Evolutionary conservation across 2,113 vertebrate species (phyloP).

Genomic region (Aptenodytes patagonicus): DNA sequence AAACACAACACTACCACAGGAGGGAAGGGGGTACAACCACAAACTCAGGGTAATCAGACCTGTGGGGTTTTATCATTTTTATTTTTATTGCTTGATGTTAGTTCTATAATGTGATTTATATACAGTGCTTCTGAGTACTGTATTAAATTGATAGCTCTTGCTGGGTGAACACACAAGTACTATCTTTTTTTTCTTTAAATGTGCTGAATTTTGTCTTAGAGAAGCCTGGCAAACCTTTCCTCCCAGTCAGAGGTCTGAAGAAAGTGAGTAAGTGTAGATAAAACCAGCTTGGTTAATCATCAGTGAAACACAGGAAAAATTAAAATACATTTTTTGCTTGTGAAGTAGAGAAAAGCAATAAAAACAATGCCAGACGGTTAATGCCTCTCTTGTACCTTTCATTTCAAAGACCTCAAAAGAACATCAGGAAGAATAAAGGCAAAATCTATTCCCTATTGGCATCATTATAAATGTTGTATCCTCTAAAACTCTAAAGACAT

Average conservation of each 20-base stretch:
- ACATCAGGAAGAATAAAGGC: conserved; percentile 70
- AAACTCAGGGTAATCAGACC: conserved; percentile 14
- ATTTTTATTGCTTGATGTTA: conserved; percentile 19
- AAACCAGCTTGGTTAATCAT: conserved; percentile 67
- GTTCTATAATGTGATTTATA: conserved; percentile 37
- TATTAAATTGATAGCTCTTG: conserved; percentile 8
- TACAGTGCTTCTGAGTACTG: not conserved
- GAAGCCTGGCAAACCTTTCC: conserved; percentile 23
- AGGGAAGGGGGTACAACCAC: not conserved
- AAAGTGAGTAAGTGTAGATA: conserved; percentile 43
- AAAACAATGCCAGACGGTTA: conserved; percentile 76
- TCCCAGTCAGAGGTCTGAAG: conserved; percentile 61
- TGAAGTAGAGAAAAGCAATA: conserved; percentile 68
- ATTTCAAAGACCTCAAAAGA: conserved; percentile 75
- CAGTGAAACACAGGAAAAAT: conserved; percentile 69
- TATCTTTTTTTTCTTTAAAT: conserved; percentile 1
- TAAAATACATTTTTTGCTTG: conserved; percentile 74
- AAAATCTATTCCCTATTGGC: conserved; percentile 73
- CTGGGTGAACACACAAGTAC: not conserved
- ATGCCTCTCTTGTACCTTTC: conserved; percentile 76
- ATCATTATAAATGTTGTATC: conserved; percentile 74
- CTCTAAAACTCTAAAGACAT: conserved; percentile 70
- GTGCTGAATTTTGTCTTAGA: conserved; percentile 34
- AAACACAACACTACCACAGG: not conserved
- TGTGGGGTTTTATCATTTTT: not conserved